Percentiles rank a stretch among this genome's conserved stretches.
Evolutionary conservation across 2,888 invertebrate genomes (phyloP).

Genomic region (Morinoia aosen): DNA sequence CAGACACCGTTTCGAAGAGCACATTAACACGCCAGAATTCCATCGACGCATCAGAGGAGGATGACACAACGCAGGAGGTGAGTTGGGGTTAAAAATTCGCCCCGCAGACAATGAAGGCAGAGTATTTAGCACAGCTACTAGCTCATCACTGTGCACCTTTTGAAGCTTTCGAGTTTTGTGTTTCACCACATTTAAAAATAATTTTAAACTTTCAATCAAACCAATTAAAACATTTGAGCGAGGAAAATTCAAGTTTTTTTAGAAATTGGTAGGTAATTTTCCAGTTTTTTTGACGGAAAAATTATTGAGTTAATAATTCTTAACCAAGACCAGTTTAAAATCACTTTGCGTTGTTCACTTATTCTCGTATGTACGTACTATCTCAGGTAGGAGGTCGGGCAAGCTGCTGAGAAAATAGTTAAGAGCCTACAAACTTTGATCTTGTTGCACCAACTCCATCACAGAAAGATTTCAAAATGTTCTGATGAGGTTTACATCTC

Average conservation of each 20-base stretch:
- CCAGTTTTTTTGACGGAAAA: neutral
- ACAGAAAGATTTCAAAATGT: neutral
- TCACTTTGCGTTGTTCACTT: neutral
- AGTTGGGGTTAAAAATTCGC: neutral
- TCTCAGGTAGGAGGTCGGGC: neutral
- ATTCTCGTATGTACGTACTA: too few relatives aligned
- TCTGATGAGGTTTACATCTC: neutral
- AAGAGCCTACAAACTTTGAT: neutral
- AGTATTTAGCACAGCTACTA: neutral
- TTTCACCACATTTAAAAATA: neutral
- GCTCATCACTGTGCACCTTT: neutral
- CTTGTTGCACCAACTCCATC: neutral
- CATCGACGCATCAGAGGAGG: slow-evolving; percentile 64
- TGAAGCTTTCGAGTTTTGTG: neutral
- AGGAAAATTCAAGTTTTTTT: neutral
- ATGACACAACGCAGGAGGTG: slow-evolving; percentile 64
- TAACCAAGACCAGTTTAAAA: neutral
- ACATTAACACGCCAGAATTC: slow-evolving; percentile 62
- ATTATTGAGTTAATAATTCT: neutral
- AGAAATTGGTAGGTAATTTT: neutral
- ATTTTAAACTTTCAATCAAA: neutral
- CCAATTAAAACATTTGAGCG: neutral
- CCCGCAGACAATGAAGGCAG: too few relatives aligned
- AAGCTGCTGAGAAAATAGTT: neutral
- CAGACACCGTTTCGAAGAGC: slow-evolving; percentile 59